Base-by-base conservation (phyloP, 2,113 vertebrate genomes). In the Equus quagga region DNA sequence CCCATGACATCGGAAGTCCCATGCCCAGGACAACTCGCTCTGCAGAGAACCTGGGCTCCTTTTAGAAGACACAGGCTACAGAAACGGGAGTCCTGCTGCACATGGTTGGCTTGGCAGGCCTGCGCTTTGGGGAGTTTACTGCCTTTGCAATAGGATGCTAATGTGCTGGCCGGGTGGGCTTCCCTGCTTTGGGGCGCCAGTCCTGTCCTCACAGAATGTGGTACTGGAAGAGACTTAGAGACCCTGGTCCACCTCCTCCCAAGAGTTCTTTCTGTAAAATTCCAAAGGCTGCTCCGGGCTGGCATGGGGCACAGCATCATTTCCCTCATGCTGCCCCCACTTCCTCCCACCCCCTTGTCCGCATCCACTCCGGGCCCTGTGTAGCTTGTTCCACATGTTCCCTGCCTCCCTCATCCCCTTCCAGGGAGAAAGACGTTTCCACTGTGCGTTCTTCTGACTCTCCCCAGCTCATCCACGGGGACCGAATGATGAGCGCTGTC, bases 391-490 rank as follows among this genome's bases (percentile, higher is more conserved):
- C 10, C 21, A 11, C 13, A 44, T 6, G 2, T 54, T 31, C 31
- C 72, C 44, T 31, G 21, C 18, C 46, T 72, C 33, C 36, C 8
- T 84, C 23, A 11, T 31, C 8, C 51, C 86, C 73, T 46, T 81
- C 58, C 36, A 69, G 17, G n/a, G 23, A 86, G 49, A 44, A 15
- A n/a, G 82, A 73, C 18, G 33, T 24, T 92, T 83, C 80, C 56
- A 60, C 26, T 28, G 0, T 12, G 18, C 6, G 58, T 65, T 83
- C 51, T n/a, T 23, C 21, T 6, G 21, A 54, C 0, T 15, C 2
- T 89, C 44, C 33, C 51, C 11, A 64, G 62, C 70, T 70, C 46
- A 70, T 75, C 65, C 51, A 17, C 21, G 28, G 28, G 44, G 23
- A 49, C 31, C 60, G 51, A 41, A 8, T 2, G n/a, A 70, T 26